Percentiles rank a stretch among this genome's conserved stretches.
Conservation (phyloP, 2,113 vertebrate species). For the Cyprinus carpio region DNA sequence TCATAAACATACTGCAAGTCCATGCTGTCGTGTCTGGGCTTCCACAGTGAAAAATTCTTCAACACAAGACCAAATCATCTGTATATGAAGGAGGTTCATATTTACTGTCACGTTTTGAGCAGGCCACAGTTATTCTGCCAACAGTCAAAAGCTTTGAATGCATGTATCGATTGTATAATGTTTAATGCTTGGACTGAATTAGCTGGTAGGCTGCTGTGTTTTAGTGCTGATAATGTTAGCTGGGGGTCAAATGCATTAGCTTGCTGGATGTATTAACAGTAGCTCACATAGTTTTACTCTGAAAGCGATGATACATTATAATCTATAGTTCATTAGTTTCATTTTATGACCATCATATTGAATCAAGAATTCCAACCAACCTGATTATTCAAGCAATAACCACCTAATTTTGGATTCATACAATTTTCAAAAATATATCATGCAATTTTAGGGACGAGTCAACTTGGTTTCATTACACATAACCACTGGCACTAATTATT, state of each 20-base stretch:
- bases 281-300: neutral
- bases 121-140: neutral
- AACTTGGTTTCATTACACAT: neutral
- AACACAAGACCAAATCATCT: neutral
- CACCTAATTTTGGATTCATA: too few species aligned
- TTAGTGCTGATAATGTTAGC: neutral
- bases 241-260: neutral
- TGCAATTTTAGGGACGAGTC: neutral
- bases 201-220: neutral
- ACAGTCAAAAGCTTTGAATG: conserved; percentile 2
- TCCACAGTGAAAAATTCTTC: neutral
- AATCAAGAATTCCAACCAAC: neutral
- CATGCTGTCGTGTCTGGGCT: neutral
- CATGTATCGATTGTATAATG: neutral
- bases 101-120: neutral
- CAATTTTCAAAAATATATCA: too few species aligned
- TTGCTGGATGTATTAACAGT: neutral
- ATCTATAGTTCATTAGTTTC: neutral
- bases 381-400: neutral
- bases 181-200: neutral
- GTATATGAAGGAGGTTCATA: neutral
- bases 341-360: neutral
- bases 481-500: neutral
- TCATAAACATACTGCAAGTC: neutral
- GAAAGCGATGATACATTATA: neutral